Evolutionary conservation across 2,888 invertebrate species (phyloP), one percentile per base, ranked within the genome.

Genomic region (Tortricodes alternella): DNA sequence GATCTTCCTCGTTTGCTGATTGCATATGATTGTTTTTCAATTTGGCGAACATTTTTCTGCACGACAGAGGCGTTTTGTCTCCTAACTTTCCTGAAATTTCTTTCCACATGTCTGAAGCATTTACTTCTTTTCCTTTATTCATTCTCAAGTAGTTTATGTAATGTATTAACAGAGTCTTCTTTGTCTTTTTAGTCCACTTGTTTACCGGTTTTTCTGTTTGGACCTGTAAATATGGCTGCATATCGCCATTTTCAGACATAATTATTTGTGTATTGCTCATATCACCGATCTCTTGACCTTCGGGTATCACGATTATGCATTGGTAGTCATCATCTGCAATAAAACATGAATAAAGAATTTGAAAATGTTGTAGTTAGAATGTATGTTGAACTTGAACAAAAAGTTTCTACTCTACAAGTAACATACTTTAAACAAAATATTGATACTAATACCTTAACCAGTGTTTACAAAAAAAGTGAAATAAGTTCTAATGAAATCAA

Each of bases 301-400:
- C 89, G n/a, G 87, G 85, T 51, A 89, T 70, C 0, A 90, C 87
- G 11, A 90, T 89, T 15, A 90, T 86, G 64, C 88, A 89, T 64
- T 89, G 78, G 46, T 77, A 88, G 55, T 89, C 89, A 0, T 89
- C 89, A 62, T 89, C 89, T 90, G 86, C 21, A 79, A 71, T 52
- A 13, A 37, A 32, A 62, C 60, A 62, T 11, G 34, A 24, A 23
- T 29, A n/a, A 34, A 21, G 15, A 35, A 13, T 46, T 11, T 3
- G n/a, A n/a, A 29, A 9, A 1, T 1, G n/a, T 29, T 29, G 29
- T 5, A 9, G 9, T n/a, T 29, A n/a, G 37, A 53, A 39, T 15
- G 19, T 13, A 38, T n/a, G n/a, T n/a, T n/a, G n/a, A n/a, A 38
- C 8, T 7, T 29, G 19, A 18, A 32, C 29, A 29, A n/a, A 29